A percentile compares a stretch with the other conserved stretches of the same genome.
Evolutionary conservation across 2,888 invertebrate genomes (phyloP).

Genomic region (Cylloceria caligata): DNA sequence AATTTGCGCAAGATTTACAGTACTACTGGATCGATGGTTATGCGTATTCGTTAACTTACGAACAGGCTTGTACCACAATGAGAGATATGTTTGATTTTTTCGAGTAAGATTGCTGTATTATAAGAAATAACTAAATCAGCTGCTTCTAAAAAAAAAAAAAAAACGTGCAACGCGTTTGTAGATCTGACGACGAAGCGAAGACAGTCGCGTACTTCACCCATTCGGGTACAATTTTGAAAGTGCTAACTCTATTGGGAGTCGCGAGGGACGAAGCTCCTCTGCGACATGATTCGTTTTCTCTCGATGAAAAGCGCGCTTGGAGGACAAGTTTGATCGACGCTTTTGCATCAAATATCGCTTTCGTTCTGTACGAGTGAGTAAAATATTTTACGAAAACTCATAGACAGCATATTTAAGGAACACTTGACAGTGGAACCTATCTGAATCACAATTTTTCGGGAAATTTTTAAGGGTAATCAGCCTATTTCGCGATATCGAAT

Average conservation of each 20-base stretch:
- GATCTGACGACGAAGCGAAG: slow-evolving; percentile 79
- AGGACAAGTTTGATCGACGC: slow-evolving; percentile 88
- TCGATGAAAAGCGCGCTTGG: slow-evolving; percentile 85
- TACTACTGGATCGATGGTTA: slow-evolving; percentile 94
- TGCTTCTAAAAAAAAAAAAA: not conserved
- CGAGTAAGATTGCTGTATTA: slow-evolving; percentile 85
- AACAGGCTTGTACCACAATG: slow-evolving; percentile 91
- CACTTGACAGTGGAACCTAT: not conserved
- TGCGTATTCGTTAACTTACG: slow-evolving; percentile 89
- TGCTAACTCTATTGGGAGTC: slow-evolving; percentile 90
- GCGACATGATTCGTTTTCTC: slow-evolving; percentile 86
- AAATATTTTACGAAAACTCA: not conserved
- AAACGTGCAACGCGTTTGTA: slow-evolving; percentile 50
- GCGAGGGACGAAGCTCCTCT: slow-evolving; percentile 89
- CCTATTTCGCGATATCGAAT: not conserved
- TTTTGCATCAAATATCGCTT: slow-evolving; percentile 93
- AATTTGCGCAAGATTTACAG: slow-evolving; percentile 91
- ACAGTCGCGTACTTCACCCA: slow-evolving; percentile 92
- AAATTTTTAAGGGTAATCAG: slow-evolving; percentile 12
- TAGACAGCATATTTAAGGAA: not conserved
- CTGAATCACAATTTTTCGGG: not conserved
- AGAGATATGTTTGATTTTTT: slow-evolving; percentile 90
- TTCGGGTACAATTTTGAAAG: slow-evolving; percentile 92
- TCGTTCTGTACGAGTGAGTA: slow-evolving; percentile 90
- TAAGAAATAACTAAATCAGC: not conserved